Evolutionary conservation across 2,797 vertebrate species (phyloP).

Genomic region (Periparus ater): DNA sequence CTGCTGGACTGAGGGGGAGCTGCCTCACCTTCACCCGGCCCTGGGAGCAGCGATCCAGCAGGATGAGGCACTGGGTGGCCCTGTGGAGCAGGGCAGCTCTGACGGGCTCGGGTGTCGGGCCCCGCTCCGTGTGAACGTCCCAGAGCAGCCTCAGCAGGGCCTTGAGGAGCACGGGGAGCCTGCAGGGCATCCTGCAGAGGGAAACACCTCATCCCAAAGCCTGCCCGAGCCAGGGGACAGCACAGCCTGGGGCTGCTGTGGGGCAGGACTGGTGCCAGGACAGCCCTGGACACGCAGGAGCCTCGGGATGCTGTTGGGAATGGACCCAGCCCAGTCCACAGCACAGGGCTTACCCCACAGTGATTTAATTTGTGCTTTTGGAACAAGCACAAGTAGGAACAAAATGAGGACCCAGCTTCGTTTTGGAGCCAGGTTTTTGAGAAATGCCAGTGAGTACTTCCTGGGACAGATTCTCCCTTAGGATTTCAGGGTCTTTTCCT

Average conservation of each 20-base stretch:
- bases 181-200: conserved; percentile 73
- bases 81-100: conserved; percentile 68
- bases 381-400: neutral
- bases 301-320: rapidly evolving
- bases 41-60: conserved; percentile 80
- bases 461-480: neutral
- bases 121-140: conserved; percentile 76
- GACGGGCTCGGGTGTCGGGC: conserved; percentile 39
- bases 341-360: rapidly evolving
- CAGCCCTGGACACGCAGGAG: rapidly evolving
- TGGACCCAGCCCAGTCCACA: neutral
- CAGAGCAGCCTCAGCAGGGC: conserved; percentile 84
- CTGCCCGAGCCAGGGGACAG: neutral
- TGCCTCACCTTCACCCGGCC: conserved; percentile 75
- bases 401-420: neutral
- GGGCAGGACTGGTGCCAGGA: neutral
- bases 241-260: neutral
- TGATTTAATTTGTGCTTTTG: neutral
- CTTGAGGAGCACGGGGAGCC: conserved; percentile 73
- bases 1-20: neutral
- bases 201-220: rapidly evolving
- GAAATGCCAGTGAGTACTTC: rapidly evolving
- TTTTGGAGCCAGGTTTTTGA: neutral
- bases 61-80: conserved; percentile 76
- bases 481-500: neutral